Conservation (phyloP, 2,888 invertebrate species). For the Phalangium opilio region DNA sequence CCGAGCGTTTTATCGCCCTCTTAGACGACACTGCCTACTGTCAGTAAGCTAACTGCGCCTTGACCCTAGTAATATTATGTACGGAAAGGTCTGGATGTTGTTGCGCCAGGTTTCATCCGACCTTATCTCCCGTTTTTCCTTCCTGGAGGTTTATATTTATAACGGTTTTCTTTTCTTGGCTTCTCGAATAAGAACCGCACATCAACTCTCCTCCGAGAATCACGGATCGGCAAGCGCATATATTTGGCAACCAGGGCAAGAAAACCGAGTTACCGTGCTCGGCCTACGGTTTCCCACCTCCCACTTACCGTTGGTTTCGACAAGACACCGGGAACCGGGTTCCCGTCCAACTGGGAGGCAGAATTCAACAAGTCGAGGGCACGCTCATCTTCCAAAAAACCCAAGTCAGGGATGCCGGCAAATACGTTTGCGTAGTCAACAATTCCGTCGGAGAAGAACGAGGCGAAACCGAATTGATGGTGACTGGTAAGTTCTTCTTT, state of each 20-base stretch:
- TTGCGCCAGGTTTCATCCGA: too few species aligned
- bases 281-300: conserved; percentile 55
- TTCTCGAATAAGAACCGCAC: conserved; percentile 13
- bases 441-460: conserved; percentile 28
- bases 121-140: too few species aligned
- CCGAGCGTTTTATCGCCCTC: too few species aligned
- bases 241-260: conserved; percentile 24
- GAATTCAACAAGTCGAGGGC: conserved; percentile 26
- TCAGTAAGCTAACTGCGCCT: too few species aligned
- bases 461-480: conserved; percentile 25
- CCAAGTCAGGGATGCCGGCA: conserved; percentile 26
- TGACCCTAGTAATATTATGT: too few species aligned
- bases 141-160: too few species aligned
- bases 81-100: too few species aligned
- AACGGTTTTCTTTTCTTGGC: not conserved
- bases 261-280: conserved; percentile 48
- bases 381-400: conserved; percentile 27
- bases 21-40: too few species aligned
- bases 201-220: conserved; percentile 18
- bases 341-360: conserved; percentile 25
- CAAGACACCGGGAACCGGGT: conserved; percentile 9
- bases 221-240: conserved; percentile 13
- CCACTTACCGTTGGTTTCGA: conserved; percentile 45
- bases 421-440: conserved; percentile 30
- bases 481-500: conserved; percentile 29